These are phyloP conservation scores for Pristionchus arcanus DNA, from an alignment of 2,888 invertebrate genomes.

Conservation along the genomic window DNA sequence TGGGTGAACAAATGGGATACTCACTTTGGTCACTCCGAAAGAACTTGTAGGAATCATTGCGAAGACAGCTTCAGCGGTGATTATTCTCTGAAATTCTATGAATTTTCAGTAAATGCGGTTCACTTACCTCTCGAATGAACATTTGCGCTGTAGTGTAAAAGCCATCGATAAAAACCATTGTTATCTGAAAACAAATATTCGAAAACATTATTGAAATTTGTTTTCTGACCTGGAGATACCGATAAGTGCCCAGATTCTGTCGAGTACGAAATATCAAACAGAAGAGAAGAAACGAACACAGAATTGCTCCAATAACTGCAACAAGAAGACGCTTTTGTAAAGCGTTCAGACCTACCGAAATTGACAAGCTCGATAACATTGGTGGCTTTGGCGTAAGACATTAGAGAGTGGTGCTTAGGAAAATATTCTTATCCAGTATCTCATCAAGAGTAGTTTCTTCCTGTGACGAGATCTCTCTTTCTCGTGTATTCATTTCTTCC, in stretches of 20 bases:
- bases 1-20: background rate
- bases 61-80: background rate
- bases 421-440: background rate
- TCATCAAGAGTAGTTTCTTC: background rate
- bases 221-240: background rate
- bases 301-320: background rate
- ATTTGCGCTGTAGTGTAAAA: background rate
- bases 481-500: background rate
- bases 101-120: background rate
- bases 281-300: background rate
- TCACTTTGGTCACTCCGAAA: background rate
- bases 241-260: background rate
- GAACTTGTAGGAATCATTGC: slow-evolving; percentile 4
- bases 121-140: background rate
- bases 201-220: background rate
- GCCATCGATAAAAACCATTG: background rate
- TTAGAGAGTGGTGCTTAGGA: background rate
- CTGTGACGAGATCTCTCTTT: background rate
- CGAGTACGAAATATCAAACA: background rate
- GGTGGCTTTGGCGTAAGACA: background rate
- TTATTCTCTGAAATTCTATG: background rate
- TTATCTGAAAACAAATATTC: background rate
- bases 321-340: background rate
- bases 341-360: background rate
- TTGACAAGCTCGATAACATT: background rate